A percentile compares a stretch with the other conserved stretches of the same genome.
These are phyloP conservation scores for Synergus itoensis DNA, from an alignment of 2,888 invertebrate species.

Conservation along the genomic window DNA sequence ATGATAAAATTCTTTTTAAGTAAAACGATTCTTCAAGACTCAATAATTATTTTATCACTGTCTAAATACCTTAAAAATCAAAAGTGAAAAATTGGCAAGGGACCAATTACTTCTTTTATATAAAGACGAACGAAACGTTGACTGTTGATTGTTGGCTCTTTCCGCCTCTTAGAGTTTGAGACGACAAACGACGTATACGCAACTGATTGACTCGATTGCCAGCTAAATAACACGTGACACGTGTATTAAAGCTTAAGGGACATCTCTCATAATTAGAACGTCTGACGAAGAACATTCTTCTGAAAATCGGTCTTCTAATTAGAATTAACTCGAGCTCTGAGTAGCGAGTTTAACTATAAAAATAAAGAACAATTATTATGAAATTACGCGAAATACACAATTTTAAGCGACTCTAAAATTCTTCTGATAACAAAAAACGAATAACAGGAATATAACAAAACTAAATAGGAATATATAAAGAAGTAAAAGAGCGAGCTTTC, in stretches of 20 bases:
- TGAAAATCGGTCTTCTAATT: slow-evolving; percentile 29
- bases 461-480: no score
- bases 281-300: slow-evolving; percentile 29
- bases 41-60: neutral
- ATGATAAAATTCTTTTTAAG: neutral
- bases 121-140: slow-evolving; percentile 12
- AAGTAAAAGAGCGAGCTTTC: neutral
- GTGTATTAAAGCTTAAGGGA: slow-evolving; percentile 35
- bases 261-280: slow-evolving; percentile 32
- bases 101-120: slow-evolving; percentile 31
- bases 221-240: slow-evolving; percentile 39
- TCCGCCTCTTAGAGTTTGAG: slow-evolving; percentile 5
- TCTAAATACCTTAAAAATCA: neutral
- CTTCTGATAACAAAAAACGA: neutral
- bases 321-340: neutral
- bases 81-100: slow-evolving; percentile 26
- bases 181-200: slow-evolving; percentile 24
- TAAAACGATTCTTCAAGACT: neutral
- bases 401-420: neutral
- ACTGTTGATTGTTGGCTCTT: slow-evolving; percentile 36
- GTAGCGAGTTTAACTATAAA: neutral
- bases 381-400: neutral
- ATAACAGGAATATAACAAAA: no score
- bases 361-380: neutral
- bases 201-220: slow-evolving; percentile 38